Evolutionary conservation across 2,797 vertebrate species (phyloP).

Genomic region (Thripadectes ignobilis): DNA sequence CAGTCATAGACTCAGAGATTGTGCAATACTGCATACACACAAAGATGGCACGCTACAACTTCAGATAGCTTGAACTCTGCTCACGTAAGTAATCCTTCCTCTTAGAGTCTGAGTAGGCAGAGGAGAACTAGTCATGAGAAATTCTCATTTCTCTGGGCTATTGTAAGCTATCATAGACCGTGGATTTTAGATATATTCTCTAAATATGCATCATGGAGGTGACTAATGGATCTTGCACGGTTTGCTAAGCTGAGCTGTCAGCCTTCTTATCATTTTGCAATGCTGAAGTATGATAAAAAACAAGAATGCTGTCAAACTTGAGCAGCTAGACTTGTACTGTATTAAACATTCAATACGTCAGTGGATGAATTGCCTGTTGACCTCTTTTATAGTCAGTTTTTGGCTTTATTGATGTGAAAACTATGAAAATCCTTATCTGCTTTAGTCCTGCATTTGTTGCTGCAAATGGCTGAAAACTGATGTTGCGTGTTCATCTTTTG

Average conservation of each 20-base stretch:
- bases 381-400: slow-evolving; percentile 8
- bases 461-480: not conserved
- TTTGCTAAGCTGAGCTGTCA: slow-evolving; percentile 49
- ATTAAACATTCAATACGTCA: slow-evolving; percentile 5
- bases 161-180: not conserved
- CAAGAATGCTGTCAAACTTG: slow-evolving; percentile 62
- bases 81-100: not conserved
- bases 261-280: slow-evolving; percentile 42
- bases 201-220: slow-evolving; percentile 23
- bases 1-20: not conserved
- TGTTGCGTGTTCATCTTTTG: not conserved
- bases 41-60: not conserved
- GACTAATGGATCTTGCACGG: not conserved
- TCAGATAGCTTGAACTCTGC: not conserved
- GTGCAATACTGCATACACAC: not conserved
- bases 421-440: slow-evolving; percentile 14
- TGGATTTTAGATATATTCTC: slow-evolving; percentile 8
- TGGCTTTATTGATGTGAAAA: not conserved
- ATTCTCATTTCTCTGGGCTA: not conserved
- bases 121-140: not conserved
- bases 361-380: not conserved
- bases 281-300: slow-evolving; percentile 29
- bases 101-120: not conserved
- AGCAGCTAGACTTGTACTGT: slow-evolving; percentile 8
- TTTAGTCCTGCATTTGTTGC: not conserved